phyloP scores from a whole-genome alignment of 2,888 invertebrate genomes.

The Hybos culiciformis region DNA sequence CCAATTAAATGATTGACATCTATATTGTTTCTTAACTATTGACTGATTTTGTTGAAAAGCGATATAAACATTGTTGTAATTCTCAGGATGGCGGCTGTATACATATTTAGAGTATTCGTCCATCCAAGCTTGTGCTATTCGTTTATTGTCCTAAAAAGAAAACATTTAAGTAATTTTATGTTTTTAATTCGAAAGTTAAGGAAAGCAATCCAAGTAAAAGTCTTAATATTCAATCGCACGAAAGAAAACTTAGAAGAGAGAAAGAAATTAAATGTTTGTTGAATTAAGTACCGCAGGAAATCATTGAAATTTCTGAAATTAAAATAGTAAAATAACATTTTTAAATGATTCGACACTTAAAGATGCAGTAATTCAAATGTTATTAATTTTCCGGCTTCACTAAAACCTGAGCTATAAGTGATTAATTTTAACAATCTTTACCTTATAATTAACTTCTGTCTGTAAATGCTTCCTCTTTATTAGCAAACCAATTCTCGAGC shows the following conservation, averaged over 20 bases:
- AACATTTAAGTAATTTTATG: background rate
- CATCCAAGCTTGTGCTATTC: slow-evolving; percentile 98
- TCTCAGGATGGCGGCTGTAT: slow-evolving; percentile 61
- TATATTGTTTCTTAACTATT: slow-evolving; percentile 53
- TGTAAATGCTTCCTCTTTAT: too few relatives aligned
- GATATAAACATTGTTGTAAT: slow-evolving; percentile 57
- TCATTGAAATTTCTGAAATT: too few relatives aligned
- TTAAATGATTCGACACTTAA: too few relatives aligned
- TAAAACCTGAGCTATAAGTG: too few relatives aligned
- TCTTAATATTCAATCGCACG: background rate
- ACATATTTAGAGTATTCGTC: slow-evolving; percentile 88
- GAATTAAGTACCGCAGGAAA: too few relatives aligned
- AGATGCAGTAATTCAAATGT: too few relatives aligned
- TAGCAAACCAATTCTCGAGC: slow-evolving; percentile 82
- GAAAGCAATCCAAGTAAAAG: background rate
- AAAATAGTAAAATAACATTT: too few relatives aligned
- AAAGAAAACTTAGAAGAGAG: background rate
- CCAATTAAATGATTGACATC: slow-evolving; percentile 92
- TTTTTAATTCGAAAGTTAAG: background rate
- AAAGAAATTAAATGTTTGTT: too few relatives aligned
- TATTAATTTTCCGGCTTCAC: too few relatives aligned
- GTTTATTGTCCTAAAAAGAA: slow-evolving; percentile 60
- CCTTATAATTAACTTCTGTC: too few relatives aligned
- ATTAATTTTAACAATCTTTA: too few relatives aligned
- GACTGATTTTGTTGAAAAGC: slow-evolving; percentile 73